phyloP scores from a whole-genome alignment of 2,113 vertebrate species.

The Cricetomys ansorgei region DNA sequence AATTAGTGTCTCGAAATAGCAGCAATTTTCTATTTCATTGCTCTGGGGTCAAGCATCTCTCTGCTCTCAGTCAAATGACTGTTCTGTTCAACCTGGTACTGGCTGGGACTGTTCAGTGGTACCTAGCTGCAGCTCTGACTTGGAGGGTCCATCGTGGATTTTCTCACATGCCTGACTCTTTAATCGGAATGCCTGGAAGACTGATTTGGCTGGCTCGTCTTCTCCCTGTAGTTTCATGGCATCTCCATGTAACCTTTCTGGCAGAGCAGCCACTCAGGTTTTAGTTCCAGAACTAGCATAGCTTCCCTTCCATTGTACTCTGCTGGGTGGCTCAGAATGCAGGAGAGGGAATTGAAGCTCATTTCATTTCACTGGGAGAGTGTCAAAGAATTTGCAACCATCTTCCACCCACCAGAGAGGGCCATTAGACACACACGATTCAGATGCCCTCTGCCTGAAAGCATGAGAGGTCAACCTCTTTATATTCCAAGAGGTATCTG shows the following conservation, averaged over 20 bases:
- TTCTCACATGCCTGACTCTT: not conserved
- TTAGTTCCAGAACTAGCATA: not conserved
- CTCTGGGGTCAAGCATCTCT: not conserved
- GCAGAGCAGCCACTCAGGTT: not conserved
- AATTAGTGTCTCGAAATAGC: not conserved
- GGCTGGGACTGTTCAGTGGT: not conserved
- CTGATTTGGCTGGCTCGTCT: not conserved
- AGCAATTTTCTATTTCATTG: slow-evolving; percentile 22
- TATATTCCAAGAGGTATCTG: not conserved
- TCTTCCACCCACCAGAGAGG: not conserved
- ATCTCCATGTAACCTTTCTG: not conserved
- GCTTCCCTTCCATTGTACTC: not conserved
- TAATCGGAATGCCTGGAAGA: not conserved
- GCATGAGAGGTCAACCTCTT: not conserved
- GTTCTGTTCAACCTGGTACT: not conserved
- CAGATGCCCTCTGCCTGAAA: not conserved
- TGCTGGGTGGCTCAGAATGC: not conserved
- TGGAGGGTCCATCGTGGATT: not conserved
- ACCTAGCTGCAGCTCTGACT: not conserved
- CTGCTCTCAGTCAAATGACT: not conserved
- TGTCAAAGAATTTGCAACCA: not conserved
- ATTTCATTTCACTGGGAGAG: not conserved
- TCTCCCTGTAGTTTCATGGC: not conserved
- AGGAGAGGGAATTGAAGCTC: not conserved
- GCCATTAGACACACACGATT: not conserved